Conservation (phyloP, 2,888 invertebrate genomes). For the Agonopterix arenella region DNA sequence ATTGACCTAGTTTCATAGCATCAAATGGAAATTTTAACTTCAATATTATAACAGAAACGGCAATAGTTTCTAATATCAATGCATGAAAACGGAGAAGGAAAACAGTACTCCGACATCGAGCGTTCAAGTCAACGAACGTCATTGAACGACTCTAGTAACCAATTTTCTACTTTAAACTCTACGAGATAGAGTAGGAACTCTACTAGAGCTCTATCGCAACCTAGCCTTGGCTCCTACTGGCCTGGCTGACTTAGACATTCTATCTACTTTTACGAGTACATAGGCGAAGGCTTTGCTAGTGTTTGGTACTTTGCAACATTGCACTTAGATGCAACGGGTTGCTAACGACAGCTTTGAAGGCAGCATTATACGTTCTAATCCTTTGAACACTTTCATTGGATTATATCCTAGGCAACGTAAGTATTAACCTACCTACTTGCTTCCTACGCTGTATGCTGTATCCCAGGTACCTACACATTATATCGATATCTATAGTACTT, state of each 20-base stretch:
- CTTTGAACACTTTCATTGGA: constrained; percentile 47
- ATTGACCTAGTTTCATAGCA: too few species aligned
- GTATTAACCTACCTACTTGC: too few species aligned
- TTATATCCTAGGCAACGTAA: constrained; percentile 15
- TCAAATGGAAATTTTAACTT: not conserved
- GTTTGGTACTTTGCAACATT: constrained; percentile 16
- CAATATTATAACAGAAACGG: constrained; percentile 30
- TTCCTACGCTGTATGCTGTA: too few species aligned
- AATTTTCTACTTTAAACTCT: constrained; percentile 26
- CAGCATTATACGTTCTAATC: constrained; percentile 51
- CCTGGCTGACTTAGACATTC: constrained; percentile 77
- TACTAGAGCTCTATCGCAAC: constrained; percentile 33
- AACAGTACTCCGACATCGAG: constrained; percentile 73
- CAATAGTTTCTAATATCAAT: constrained; percentile 72
- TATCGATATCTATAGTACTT: too few species aligned
- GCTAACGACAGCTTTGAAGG: constrained; percentile 29
- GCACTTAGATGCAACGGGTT: constrained; percentile 52
- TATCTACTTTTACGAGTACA: constrained; percentile 76
- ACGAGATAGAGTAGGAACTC: constrained; percentile 36
- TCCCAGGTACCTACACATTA: too few species aligned
- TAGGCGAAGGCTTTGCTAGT: constrained; percentile 62
- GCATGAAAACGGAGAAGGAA: constrained; percentile 75
- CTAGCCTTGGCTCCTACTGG: constrained; percentile 76
- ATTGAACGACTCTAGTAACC: constrained; percentile 46
- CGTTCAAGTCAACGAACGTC: constrained; percentile 76